Percentiles rank a stretch among this genome's conserved stretches.
Conservation (phyloP, 2,888 invertebrate genomes). For the Sclerodermus sp. region DNA sequence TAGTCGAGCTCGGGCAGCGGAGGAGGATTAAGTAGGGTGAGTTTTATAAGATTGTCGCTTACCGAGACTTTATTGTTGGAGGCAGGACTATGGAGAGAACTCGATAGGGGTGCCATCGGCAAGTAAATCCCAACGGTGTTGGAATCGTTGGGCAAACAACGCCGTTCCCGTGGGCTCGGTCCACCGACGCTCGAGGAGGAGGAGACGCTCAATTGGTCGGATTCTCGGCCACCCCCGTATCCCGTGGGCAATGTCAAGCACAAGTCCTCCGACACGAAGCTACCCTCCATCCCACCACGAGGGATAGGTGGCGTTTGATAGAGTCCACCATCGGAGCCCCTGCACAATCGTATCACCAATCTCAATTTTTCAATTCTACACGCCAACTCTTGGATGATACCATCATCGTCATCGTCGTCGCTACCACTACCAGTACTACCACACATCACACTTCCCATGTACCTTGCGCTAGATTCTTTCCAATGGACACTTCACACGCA, state of each 20-base stretch:
- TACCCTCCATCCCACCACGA: slow-evolving; percentile 62
- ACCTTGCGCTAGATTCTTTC: too few relatives aligned
- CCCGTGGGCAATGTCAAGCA: slow-evolving; percentile 55
- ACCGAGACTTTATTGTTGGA: slow-evolving; percentile 68
- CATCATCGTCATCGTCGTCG: too few relatives aligned
- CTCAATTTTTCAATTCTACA: not conserved
- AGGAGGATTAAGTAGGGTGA: too few relatives aligned
- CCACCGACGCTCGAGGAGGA: slow-evolving; percentile 65
- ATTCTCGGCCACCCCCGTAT: slow-evolving; percentile 60
- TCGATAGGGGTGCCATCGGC: slow-evolving; percentile 63
- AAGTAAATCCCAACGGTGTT: slow-evolving; percentile 60
- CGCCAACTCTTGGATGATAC: too few relatives aligned
- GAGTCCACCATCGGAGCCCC: slow-evolving; percentile 64
- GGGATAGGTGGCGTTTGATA: slow-evolving; percentile 63
- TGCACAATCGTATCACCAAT: slow-evolving; percentile 43
- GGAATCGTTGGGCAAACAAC: slow-evolving; percentile 59
- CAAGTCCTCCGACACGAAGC: slow-evolving; percentile 64
- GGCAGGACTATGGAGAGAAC: slow-evolving; percentile 62
- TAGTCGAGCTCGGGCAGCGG: too few relatives aligned
- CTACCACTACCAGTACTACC: too few relatives aligned
- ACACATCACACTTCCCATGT: too few relatives aligned
- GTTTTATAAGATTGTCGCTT: slow-evolving; percentile 38
- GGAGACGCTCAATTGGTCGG: slow-evolving; percentile 66
- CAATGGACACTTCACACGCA: too few relatives aligned
- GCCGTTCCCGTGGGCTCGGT: slow-evolving; percentile 58